Evolutionary conservation across 1,140 invertebrate genomes (phyloP), one percentile per base, ranked within the genome.

Genomic region (Pogonognathellus flavescens): DNA sequence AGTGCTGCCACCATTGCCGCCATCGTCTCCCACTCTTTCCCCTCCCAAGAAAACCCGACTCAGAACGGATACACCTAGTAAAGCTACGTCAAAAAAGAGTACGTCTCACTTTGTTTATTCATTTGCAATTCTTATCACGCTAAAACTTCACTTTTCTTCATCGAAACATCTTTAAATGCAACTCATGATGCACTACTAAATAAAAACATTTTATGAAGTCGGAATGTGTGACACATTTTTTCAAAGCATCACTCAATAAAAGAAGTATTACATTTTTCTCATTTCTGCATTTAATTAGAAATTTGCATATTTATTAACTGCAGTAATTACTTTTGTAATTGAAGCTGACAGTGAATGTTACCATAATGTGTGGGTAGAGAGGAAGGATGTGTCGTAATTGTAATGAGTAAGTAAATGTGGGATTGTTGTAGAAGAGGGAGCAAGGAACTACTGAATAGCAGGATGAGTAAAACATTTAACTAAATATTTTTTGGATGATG

Each of bases 31-130:
- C 16, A 82, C 55, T 22, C 72, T 76, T 18, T 83, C 62, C 57
- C 84, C 81, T 84, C 88, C 82, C 88, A 90, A 85, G 89, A 90
- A 88, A 88, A 89, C 62, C 20, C 86, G 22, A 87, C 82, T 76
- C 81, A 80, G 72, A 16, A 81, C 50, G 50, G 89, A 87, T 85
- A 88, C 89, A 76, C 89, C 88, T 82, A 84, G 88, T 18, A 90
- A 90, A 85, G 83, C 89, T 66, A 88, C 89, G 6, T 89, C 89
- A 1, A 90, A 90, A 87, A 90, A 90, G 86, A 90, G 90, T 90
- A 89, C 62, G 62, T 66, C 31, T 22, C 20, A 66, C 14, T 20
- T 25, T 31, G 4, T 10, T 16, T 66, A 13, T 66, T 66, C 4
- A 5, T 66, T 20, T 18, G 3, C 4, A 4, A n/a, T 60, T 41